Base-by-base conservation (phyloP, 2,797 vertebrate species). In the Amblyraja radiata region DNA sequence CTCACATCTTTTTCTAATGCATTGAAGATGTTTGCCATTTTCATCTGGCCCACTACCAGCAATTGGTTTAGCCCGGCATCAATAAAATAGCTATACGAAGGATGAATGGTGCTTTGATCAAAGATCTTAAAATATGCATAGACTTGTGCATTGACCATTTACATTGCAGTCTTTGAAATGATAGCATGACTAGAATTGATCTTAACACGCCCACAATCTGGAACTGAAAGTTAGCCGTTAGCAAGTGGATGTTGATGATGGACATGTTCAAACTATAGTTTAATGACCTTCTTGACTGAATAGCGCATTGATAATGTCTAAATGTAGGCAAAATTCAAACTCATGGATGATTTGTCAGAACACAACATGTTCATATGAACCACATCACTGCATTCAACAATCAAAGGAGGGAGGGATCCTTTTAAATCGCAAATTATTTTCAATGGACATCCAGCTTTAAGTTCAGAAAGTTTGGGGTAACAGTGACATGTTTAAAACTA, bases 61-160 rank as follows among this genome's bases (percentile, higher is more conserved):
- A 74, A 46, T 46, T 91, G 36, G 21, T 91, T 91, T 54, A 46
- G 39, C 39, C 76, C 5, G 39, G 73, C 39, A 54, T 63, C 65
- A 88, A 80, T 36, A 10, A 28, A 73, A 46, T 28, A 1, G 13
- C 71, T 46, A 54, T 28, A 74, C 36, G 54, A 92, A 76, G 71
- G 71, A 92, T 28, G 36, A 92, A 92, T 88, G n/a, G 63, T 54
- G 36, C 11, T 74, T 91, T 73, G 88, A 91, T 91, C 88, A 46
- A 46, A 25, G 39, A 13, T 68, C 32, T 71, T 39, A 71, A 80
- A 68, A 65, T 36, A 74, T 74, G 90, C 71, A 46, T 7, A 46
- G 90, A 92, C 39, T 54, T 7, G 8, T 68, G 32, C 23, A 92
- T 46, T 92, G 25, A 46, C 88, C 68, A 73, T 90, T 63, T 36